phyloP scores from a whole-genome alignment of 2,113 vertebrate genomes.

The Pandion haliaetus region DNA sequence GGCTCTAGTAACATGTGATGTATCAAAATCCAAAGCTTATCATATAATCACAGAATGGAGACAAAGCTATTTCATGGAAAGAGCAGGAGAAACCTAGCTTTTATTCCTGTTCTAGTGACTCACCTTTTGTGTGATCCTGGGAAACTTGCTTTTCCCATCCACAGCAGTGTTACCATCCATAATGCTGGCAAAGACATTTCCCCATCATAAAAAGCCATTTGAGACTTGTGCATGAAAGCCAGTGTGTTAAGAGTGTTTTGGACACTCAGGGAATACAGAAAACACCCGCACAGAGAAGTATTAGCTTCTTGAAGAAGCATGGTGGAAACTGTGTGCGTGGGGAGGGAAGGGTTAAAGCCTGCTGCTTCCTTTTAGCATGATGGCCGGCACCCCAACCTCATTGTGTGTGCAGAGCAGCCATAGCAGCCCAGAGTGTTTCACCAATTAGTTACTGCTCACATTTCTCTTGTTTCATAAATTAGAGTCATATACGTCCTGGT shows the following conservation, averaged over 20 bases:
- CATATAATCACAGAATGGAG: not conserved
- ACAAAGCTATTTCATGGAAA: not conserved
- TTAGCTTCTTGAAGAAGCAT: not conserved
- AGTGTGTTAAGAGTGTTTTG: not conserved
- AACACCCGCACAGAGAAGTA: accelerated
- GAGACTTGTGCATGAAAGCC: not conserved
- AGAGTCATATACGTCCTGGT: not conserved
- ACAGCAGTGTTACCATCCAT: not conserved
- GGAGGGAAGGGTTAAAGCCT: not conserved
- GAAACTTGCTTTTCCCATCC: not conserved
- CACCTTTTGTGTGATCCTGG: not conserved
- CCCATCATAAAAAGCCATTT: not conserved
- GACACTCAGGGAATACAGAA: not conserved
- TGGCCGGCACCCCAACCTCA: not conserved
- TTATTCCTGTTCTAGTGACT: not conserved
- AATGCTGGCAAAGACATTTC: not conserved
- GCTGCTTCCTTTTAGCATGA: not conserved
- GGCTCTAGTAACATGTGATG: not conserved
- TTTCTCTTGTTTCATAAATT: slow-evolving; percentile 6
- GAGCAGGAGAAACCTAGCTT: not conserved
- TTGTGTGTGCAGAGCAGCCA: not conserved
- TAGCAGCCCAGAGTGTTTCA: not conserved
- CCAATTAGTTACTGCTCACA: not conserved
- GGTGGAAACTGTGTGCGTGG: not conserved
- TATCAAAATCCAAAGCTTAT: not conserved